A percentile compares a stretch with the other conserved stretches of the same genome.
phyloP scores from a whole-genome alignment of 2,888 invertebrate species.

The Lottia scabra region DNA sequence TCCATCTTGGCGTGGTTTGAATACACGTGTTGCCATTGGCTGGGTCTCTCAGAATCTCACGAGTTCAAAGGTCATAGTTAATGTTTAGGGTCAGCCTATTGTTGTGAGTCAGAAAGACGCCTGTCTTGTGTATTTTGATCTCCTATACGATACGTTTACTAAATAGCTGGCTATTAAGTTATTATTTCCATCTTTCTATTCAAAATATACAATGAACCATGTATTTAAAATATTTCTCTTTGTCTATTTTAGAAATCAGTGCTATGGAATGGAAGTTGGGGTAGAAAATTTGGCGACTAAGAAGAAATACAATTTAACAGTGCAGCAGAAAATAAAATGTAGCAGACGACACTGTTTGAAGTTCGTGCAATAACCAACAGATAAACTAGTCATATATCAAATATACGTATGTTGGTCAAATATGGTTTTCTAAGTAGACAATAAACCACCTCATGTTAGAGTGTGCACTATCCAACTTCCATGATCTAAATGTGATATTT shows the following conservation, averaged over 20 bases:
- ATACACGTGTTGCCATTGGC: neutral
- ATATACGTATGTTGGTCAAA: too few species aligned
- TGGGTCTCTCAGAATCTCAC: neutral
- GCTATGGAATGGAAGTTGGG: neutral
- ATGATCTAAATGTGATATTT: too few species aligned
- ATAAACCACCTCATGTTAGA: too few species aligned
- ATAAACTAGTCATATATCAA: too few species aligned
- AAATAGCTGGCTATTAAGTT: neutral
- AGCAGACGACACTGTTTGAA: too few species aligned
- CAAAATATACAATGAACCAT: neutral
- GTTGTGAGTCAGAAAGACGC: neutral
- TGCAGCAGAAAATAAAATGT: too few species aligned
- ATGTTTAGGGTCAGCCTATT: neutral
- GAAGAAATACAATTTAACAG: too few species aligned
- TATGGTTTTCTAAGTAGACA: too few species aligned
- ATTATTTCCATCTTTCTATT: neutral
- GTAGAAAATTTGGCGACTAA: neutral
- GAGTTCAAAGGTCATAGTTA: neutral
- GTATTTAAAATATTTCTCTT: neutral
- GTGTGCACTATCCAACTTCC: too few species aligned
- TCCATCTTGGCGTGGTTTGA: neutral
- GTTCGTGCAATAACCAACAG: too few species aligned
- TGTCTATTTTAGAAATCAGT: neutral
- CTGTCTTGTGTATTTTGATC: too few species aligned
- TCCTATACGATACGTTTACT: too few species aligned